A percentile compares a stretch with the other conserved stretches of the same genome.
phyloP scores from a whole-genome alignment of 2,888 invertebrate genomes.

The Polyommatus icarus region DNA sequence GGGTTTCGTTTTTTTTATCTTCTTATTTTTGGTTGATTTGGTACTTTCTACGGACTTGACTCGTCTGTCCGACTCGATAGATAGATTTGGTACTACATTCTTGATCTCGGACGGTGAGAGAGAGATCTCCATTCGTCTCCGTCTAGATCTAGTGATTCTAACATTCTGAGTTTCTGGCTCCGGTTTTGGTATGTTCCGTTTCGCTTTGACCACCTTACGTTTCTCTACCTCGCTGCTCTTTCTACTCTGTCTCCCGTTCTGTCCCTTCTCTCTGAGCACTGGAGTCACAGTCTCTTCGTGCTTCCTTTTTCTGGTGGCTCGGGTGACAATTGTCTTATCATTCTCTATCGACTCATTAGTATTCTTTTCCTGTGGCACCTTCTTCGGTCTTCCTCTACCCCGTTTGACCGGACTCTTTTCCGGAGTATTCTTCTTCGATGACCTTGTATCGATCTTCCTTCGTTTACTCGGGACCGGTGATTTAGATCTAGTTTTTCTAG shows the following conservation, averaged over 20 bases:
- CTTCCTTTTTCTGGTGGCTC: slow-evolving; percentile 61
- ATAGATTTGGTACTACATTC: slow-evolving; percentile 55
- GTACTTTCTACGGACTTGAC: slow-evolving; percentile 61
- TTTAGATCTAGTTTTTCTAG: slow-evolving; percentile 52
- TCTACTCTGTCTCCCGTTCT: slow-evolving; percentile 58
- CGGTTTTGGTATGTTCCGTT: slow-evolving; percentile 47
- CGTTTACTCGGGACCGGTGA: slow-evolving; percentile 67
- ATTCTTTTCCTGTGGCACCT: slow-evolving; percentile 46
- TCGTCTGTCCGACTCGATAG: slow-evolving; percentile 64
- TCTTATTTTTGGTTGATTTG: slow-evolving; percentile 48
- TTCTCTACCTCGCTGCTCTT: slow-evolving; percentile 46
- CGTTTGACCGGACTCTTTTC: slow-evolving; percentile 48
- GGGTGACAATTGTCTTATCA: slow-evolving; percentile 56
- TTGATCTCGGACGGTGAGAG: slow-evolving; percentile 66
- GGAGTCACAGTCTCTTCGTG: slow-evolving; percentile 63
- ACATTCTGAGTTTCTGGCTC: slow-evolving; percentile 51
- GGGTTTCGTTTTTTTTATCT: slow-evolving; percentile 38
- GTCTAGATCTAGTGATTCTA: slow-evolving; percentile 66
- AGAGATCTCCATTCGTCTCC: slow-evolving; percentile 61
- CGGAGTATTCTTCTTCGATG: slow-evolving; percentile 45
- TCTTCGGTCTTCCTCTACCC: slow-evolving; percentile 44
- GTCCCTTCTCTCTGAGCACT: slow-evolving; percentile 69
- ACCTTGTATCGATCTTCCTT: slow-evolving; percentile 60
- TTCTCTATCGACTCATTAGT: slow-evolving; percentile 74
- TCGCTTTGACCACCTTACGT: slow-evolving; percentile 57